Conservation (phyloP, 1,140 invertebrate species). For the Drosophila willistoni region DNA sequence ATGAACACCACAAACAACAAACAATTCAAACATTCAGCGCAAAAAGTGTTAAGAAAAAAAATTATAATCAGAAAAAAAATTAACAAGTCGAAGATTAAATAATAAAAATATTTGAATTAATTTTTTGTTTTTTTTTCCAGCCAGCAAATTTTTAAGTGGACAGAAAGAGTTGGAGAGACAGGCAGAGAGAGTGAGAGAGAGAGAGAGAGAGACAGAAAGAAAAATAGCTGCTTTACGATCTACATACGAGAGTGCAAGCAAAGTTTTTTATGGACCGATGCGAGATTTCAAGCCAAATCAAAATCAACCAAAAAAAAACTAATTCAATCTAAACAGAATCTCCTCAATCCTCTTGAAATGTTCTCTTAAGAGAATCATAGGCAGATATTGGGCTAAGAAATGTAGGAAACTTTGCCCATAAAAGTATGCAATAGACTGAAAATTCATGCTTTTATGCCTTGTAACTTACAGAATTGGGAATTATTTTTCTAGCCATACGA, state of each 20-base stretch:
- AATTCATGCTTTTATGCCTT: too few species aligned
- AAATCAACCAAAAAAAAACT: too few species aligned
- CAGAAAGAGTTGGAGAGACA: not conserved
- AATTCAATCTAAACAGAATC: too few species aligned
- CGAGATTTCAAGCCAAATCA: not conserved
- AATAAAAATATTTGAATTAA: constrained; percentile 63
- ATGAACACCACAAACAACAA: constrained; percentile 80
- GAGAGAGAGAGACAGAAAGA: not conserved
- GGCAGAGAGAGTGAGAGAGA: not conserved
- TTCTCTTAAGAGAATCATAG: too few species aligned
- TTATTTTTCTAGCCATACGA: too few species aligned
- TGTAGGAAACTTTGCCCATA: too few species aligned
- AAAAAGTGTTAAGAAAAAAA: constrained; percentile 64
- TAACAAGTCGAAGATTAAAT: constrained; percentile 25
- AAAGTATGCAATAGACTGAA: too few species aligned
- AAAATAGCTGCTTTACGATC: not conserved
- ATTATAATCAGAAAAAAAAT: constrained; percentile 20
- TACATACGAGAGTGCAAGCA: not conserved
- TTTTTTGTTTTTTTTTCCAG: constrained; percentile 29
- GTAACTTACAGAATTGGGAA: too few species aligned
- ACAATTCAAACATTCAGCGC: constrained; percentile 77
- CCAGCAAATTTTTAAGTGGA: constrained; percentile 36
- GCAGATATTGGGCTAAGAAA: too few species aligned
- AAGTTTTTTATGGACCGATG: not conserved
- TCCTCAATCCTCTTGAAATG: too few species aligned